phyloP scores from a whole-genome alignment of 2,797 vertebrate genomes.

The Apodemus agrarius region DNA sequence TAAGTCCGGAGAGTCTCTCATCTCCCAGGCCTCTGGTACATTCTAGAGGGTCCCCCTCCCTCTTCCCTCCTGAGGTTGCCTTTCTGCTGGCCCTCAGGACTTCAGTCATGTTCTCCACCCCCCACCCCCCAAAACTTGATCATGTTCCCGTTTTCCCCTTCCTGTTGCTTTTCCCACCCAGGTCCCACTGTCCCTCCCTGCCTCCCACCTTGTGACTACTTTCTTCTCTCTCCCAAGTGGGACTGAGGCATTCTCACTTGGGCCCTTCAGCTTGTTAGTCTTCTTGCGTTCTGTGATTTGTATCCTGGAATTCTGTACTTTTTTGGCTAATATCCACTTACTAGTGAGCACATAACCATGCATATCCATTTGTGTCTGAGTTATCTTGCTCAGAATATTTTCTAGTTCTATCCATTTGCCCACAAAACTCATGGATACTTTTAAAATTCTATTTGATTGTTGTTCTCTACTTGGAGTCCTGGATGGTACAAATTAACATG shows the following conservation, averaged over 20 bases:
- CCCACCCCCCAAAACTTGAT: background rate
- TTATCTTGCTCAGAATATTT: background rate
- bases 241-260: background rate
- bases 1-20: background rate
- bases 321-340: background rate
- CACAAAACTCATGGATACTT: background rate
- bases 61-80: background rate
- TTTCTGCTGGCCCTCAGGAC: background rate
- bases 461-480: background rate
- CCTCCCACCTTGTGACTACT: background rate
- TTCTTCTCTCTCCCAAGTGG: background rate
- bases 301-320: background rate
- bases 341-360: background rate
- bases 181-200: background rate
- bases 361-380: background rate
- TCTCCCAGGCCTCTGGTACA: background rate
- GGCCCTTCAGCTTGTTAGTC: background rate
- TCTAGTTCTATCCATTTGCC: background rate
- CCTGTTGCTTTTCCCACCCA: background rate
- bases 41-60: background rate
- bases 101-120: background rate
- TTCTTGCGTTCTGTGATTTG: background rate
- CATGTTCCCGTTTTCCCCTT: background rate
- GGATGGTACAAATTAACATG: background rate
- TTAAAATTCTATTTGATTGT: background rate